These are phyloP conservation scores for Furcula furcula DNA, from an alignment of 2,888 invertebrate genomes.

Conservation along the genomic window DNA sequence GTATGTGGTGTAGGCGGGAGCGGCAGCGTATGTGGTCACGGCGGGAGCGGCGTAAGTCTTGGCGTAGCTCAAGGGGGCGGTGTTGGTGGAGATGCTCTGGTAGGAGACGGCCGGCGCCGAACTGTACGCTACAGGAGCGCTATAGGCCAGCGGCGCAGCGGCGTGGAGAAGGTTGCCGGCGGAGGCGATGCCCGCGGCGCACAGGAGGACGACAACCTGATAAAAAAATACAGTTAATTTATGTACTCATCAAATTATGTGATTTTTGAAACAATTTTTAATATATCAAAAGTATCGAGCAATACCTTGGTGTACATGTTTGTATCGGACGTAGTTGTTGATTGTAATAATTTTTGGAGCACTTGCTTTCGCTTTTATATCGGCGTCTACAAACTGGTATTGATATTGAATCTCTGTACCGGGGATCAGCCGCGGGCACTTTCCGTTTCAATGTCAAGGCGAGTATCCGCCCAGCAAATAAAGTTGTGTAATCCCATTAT, in stretches of 20 bases:
- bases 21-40: constrained; percentile 54
- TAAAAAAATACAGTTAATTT: constrained; percentile 4
- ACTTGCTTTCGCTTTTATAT: constrained; percentile 72
- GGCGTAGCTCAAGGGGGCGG: constrained; percentile 32
- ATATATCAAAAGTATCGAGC: constrained; percentile 19
- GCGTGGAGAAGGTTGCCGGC: constrained; percentile 80
- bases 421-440: constrained; percentile 47
- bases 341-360: constrained; percentile 65
- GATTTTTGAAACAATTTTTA: constrained; percentile 7
- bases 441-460: constrained; percentile 71
- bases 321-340: constrained; percentile 56
- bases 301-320: constrained; percentile 76
- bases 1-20: constrained; percentile 44
- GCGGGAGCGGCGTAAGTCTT: constrained; percentile 49
- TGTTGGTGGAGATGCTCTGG: constrained; percentile 15
- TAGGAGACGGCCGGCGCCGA: constrained; percentile 51
- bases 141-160: constrained; percentile 55
- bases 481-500: constrained; percentile 41
- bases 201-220: constrained; percentile 79
- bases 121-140: constrained; percentile 59
- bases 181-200: constrained; percentile 82
- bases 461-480: constrained; percentile 33
- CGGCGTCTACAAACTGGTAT: constrained; percentile 57
- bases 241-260: no score
- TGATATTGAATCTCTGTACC: constrained; percentile 39